These are phyloP conservation scores for Latrodectus elegans DNA, from an alignment of 2,888 invertebrate species.

Conservation along the genomic window DNA sequence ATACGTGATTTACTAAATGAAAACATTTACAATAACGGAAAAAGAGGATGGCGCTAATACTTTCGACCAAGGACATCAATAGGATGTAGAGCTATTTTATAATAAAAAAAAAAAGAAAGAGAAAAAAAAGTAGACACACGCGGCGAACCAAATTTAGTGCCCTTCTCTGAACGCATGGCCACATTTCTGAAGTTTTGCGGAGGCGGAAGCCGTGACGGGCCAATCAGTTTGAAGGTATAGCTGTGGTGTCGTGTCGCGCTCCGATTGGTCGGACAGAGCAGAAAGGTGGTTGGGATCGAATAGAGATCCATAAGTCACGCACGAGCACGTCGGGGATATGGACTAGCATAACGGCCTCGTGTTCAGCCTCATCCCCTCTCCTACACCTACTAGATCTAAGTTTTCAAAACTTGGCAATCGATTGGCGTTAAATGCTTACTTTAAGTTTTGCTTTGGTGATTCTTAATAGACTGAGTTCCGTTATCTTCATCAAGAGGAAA, in stretches of 20 bases:
- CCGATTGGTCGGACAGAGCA: constrained; percentile 41
- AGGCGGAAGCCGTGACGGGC: constrained; percentile 20
- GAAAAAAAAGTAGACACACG: neutral
- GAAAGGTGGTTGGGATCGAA: constrained; percentile 30
- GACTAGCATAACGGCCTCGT: constrained; percentile 9
- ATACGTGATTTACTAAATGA: too few species aligned
- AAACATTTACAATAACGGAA: too few species aligned
- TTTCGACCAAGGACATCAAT: too few species aligned
- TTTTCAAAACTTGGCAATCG: neutral
- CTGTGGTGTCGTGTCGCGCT: constrained; percentile 49
- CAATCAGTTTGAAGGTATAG: constrained; percentile 36
- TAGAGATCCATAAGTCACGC: constrained; percentile 61
- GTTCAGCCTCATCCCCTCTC: neutral
- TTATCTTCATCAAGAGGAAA: neutral
- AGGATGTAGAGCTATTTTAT: too few species aligned
- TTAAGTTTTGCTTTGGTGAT: neutral
- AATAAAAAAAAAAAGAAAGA: neutral
- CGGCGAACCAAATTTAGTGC: constrained; percentile 39
- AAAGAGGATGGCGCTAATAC: too few species aligned
- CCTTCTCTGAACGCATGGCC: constrained; percentile 40
- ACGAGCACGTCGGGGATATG: constrained; percentile 31
- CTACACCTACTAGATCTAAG: neutral
- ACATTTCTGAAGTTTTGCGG: constrained; percentile 15
- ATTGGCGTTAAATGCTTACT: neutral
- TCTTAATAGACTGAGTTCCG: neutral